phyloP scores from a whole-genome alignment of 2,888 invertebrate genomes.

The Anoplius nigerrimus region DNA sequence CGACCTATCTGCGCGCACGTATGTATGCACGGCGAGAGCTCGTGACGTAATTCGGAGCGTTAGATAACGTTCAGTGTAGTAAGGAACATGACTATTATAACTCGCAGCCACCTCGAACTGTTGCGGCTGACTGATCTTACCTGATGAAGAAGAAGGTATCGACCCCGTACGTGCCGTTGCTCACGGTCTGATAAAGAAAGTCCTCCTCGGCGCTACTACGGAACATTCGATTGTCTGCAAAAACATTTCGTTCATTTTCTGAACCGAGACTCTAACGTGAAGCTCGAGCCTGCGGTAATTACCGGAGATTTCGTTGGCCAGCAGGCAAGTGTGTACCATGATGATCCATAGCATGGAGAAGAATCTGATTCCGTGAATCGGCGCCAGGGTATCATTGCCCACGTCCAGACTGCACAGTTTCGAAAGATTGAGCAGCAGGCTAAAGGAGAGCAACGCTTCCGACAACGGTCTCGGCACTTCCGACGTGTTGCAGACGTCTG shows the following conservation, averaged over 20 bases:
- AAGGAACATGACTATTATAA: too few species aligned
- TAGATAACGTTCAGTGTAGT: too few species aligned
- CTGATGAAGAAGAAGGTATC: conserved; percentile 81
- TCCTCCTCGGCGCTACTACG: conserved; percentile 73
- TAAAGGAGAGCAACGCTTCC: conserved; percentile 64
- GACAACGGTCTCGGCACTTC: conserved; percentile 57
- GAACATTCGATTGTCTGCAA: conserved; percentile 76
- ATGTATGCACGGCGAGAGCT: too few species aligned
- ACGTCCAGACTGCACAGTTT: conserved; percentile 62
- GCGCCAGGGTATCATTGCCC: conserved; percentile 77
- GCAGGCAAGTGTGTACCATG: conserved; percentile 66
- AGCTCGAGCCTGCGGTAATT: not conserved
- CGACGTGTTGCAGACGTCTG: conserved; percentile 56
- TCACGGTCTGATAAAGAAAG: conserved; percentile 76
- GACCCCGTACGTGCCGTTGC: conserved; percentile 78
- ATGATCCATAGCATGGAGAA: conserved; percentile 82
- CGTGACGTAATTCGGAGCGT: too few species aligned
- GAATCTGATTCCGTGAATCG: conserved; percentile 80
- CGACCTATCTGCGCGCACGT: too few species aligned
- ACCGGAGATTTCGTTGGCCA: conserved; percentile 65
- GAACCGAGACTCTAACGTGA: too few species aligned
- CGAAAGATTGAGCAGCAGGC: conserved; percentile 62
- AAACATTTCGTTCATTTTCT: conserved; percentile 3
- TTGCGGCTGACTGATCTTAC: conserved; percentile 65
- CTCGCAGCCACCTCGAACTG: too few species aligned